Conservation (phyloP, 2,888 invertebrate species). For the Branchinecta sandiegonensis region DNA sequence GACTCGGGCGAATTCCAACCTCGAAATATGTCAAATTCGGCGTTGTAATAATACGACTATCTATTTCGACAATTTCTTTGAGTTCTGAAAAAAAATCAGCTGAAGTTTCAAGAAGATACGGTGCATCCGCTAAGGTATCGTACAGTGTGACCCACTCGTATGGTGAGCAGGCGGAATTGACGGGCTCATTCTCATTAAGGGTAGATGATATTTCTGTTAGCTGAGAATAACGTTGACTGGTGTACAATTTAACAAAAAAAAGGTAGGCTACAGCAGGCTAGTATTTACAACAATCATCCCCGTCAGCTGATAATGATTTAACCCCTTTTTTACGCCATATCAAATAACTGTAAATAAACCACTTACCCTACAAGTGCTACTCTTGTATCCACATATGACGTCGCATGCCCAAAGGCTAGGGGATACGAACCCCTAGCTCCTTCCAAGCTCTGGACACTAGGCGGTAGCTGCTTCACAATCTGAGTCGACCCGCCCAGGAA, state of each 20-base stretch:
- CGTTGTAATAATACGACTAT: background rate
- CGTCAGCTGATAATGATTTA: too few relatives aligned
- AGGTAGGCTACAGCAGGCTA: too few relatives aligned
- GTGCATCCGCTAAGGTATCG: too few relatives aligned
- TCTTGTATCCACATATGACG: slow-evolving; percentile 63
- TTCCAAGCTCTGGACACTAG: slow-evolving; percentile 43
- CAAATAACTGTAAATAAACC: background rate
- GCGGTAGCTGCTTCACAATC: slow-evolving; percentile 47
- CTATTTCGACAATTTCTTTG: background rate
- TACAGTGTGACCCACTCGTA: too few relatives aligned
- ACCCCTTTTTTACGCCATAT: too few relatives aligned
- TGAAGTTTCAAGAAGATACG: slow-evolving; percentile 19
- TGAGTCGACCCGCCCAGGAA: slow-evolving; percentile 33
- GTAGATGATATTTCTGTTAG: too few relatives aligned
- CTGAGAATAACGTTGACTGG: too few relatives aligned
- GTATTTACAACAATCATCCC: too few relatives aligned
- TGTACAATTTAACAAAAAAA: too few relatives aligned
- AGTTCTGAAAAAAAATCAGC: slow-evolving; percentile 25
- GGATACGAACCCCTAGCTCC: slow-evolving; percentile 75
- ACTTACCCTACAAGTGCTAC: slow-evolving; percentile 72
- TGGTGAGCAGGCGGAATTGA: too few relatives aligned
- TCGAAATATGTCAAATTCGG: background rate
- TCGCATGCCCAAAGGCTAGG: slow-evolving; percentile 75
- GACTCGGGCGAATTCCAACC: background rate
- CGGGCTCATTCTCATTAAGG: too few relatives aligned